Base-by-base conservation (phyloP, 2,888 invertebrate species). In the Ganaspis brasiliensis region DNA sequence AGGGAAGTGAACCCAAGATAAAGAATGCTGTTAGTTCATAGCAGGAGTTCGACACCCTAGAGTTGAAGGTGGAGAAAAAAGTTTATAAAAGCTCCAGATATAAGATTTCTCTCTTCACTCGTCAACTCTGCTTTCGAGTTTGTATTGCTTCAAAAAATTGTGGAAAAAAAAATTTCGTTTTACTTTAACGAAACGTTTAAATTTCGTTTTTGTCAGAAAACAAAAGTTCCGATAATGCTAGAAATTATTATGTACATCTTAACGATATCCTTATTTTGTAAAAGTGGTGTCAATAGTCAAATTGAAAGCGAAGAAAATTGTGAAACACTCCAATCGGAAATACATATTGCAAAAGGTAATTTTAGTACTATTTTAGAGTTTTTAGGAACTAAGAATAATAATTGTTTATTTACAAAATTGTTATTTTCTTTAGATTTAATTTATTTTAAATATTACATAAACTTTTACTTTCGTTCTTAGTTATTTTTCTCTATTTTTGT, bases 301-400 rank as follows among this genome's bases (percentile, higher is more conserved):
- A 59, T 78, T 72, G 56, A 79, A 37, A 57, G 74, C 45, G 78
- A 81, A 21, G 96, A 96, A 91, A 95, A 94, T 83, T 98, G 97
- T 90, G 97, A 97, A 92, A 97, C 97, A 2, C 92, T 97, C 76
- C 95, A 96, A 72, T 96, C 97, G 9, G 97, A 97, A 91, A 95
- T 98, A 87, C 97, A 97, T 90, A 93, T 98, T 79, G 96, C 95
- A 70, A 98, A 98, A 94, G 96, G 96, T 96, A 92, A 83, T 79
- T 2, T n/a, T n/a, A n/a, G n/a, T 6, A 31, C 31, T 31, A 31
- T 4, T 31, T 31, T 31, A 31, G n/a, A n/a, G n/a, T n/a, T n/a
- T n/a, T n/a, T n/a, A n/a, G n/a, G n/a, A n/a, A n/a, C n/a, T n/a
- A n/a, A 31, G 31, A 6, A 6, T 6, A 31, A 31, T 31, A 31